Evolutionary conservation across 1,140 invertebrate genomes (phyloP), one percentile per base, ranked within the genome.

Genomic region (Drosophila novamexicana): DNA sequence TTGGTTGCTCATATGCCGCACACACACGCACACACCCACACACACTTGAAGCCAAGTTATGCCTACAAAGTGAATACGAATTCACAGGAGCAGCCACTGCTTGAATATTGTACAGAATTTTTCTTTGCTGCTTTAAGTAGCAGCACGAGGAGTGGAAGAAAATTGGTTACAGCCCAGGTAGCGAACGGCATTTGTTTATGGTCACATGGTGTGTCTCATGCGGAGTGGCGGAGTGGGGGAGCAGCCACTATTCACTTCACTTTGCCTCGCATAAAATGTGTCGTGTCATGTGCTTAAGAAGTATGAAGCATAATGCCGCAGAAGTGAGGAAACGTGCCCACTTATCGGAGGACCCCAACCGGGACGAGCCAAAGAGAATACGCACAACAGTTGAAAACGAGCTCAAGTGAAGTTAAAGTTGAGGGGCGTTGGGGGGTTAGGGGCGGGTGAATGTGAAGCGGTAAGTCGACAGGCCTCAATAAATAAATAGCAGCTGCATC

Each of bases 401-500:
- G 53, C 71, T 73, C 47, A 69, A 64, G 58, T 75, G 58, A 36
- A 62, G 32, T 22, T 14, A 32, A 14, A 42, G 40, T 14, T 5
- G 22, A 29, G 4, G 4, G 40, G 53, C 44, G 44, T 47, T 0
- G 14, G 14, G 42, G 52, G 52, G 9, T 18, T 1, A 18, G 1
- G 10, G 9, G 7, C 3, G 66, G 29, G 45, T 29, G 22, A 2
- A 7, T 18, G 9, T 12, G 10, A 22, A 37, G 32, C 42, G 40
- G 57, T 44, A 40, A 7, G 58, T 71, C 54, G 66, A 53, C 54
- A 63, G 61, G 79, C 54, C 75, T 83, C 88, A 88, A 86, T 86
- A 86, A 88, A 82, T 79, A 89, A 79, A 88, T 88, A 79, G 79
- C 80, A 79, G 79, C 72, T 80, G 73, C 76, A 89, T 77, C 83